Evolutionary conservation across 2,113 vertebrate species (phyloP).

Genomic region (Entomyzon cyanotis): DNA sequence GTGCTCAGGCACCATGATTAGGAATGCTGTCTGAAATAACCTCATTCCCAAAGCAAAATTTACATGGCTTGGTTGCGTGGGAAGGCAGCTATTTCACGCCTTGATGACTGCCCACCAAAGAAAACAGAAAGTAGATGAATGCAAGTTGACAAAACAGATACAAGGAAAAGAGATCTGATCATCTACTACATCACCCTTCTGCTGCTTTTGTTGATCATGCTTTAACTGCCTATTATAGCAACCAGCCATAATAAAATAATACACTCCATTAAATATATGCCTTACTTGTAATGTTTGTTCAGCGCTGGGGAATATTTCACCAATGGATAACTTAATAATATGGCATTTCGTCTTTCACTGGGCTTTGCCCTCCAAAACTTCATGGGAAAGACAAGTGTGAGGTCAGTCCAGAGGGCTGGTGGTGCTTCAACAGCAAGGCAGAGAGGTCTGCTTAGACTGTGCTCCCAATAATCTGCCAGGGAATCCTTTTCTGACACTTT

Average conservation of each 20-base stretch:
- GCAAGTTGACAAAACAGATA: slow-evolving; percentile 39
- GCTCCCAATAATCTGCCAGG: not conserved
- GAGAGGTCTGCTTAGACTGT: too few species aligned
- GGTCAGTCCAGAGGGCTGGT: not conserved
- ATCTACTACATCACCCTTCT: slow-evolving; percentile 8
- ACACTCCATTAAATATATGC: slow-evolving; percentile 65
- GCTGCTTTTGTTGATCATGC: slow-evolving; percentile 60
- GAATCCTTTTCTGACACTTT: rapidly evolving
- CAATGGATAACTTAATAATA: not conserved
- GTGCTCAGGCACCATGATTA: not conserved
- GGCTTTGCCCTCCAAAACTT: slow-evolving; percentile 40
- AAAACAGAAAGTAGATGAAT: slow-evolving; percentile 59
- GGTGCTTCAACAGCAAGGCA: not conserved
- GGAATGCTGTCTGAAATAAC: not conserved
- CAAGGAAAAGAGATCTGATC: slow-evolving; percentile 2
- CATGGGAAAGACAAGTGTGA: not conserved
- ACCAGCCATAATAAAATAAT: slow-evolving; percentile 67
- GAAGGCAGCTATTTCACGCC: slow-evolving; percentile 58
- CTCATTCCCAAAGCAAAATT: slow-evolving; percentile 21
- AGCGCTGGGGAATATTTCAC: slow-evolving; percentile 47
- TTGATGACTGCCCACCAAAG: slow-evolving; percentile 64
- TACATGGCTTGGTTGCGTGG: slow-evolving; percentile 8
- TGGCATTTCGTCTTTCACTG: not conserved
- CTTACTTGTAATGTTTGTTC: slow-evolving; percentile 62
- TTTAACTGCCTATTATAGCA: slow-evolving; percentile 52